A percentile compares a stretch with the other conserved stretches of the same genome.
Conservation (phyloP, 1,140 invertebrate genomes). For the Drosophila micromelanica region DNA sequence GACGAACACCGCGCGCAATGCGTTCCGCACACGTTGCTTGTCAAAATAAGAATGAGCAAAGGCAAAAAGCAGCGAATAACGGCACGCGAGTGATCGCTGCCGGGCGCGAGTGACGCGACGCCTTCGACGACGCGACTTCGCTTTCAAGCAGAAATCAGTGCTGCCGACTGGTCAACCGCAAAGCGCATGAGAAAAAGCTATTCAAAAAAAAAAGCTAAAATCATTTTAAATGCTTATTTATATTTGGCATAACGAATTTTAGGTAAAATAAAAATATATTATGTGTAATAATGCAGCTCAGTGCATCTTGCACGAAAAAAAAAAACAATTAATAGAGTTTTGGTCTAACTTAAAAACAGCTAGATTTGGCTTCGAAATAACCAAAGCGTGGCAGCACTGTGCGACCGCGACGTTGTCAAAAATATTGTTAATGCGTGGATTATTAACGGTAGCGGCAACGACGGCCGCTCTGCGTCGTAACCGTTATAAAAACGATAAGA, state of each 20-base stretch:
- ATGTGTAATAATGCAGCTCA: neutral
- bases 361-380: neutral
- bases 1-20: conserved; percentile 37
- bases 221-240: neutral
- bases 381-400: conserved; percentile 12
- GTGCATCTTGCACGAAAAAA: no score
- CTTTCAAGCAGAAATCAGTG: conserved; percentile 25
- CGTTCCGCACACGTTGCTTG: conserved; percentile 72
- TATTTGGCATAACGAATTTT: no score
- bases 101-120: conserved; percentile 25
- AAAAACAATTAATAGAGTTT: no score
- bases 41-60: conserved; percentile 76
- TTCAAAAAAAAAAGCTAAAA: neutral
- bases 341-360: neutral
- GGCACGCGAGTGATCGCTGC: conserved; percentile 72
- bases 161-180: neutral
- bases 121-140: conserved; percentile 13
- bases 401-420: conserved; percentile 24
- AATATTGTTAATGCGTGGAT: conserved; percentile 59
- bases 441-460: conserved; percentile 47
- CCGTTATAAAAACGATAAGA: conserved; percentile 52
- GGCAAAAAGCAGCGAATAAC: conserved; percentile 44
- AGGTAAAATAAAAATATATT: neutral
- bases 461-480: conserved; percentile 26
- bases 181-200: conserved; percentile 4